phyloP scores from a whole-genome alignment of 2,888 invertebrate species.

The Hololepta plana region DNA sequence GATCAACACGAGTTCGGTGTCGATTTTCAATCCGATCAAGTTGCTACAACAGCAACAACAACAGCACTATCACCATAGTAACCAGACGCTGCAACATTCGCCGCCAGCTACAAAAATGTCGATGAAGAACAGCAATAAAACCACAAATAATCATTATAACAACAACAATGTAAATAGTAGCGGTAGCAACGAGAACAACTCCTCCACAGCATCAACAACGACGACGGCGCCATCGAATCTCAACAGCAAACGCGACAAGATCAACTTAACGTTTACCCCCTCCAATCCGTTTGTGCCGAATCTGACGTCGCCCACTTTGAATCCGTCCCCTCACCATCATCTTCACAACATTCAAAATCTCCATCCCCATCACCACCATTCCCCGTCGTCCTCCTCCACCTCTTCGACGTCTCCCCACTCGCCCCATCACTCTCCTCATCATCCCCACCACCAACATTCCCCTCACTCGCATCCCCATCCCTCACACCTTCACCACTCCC shows the following conservation, averaged over 20 bases:
- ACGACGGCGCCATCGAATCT: constrained; percentile 4
- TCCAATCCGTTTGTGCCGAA: constrained; percentile 28
- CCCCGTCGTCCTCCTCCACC: too few species aligned
- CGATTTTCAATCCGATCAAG: constrained; percentile 27
- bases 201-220: constrained; percentile 12
- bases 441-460: too few species aligned
- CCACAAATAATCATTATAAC: constrained; percentile 5
- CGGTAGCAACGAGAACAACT: constrained; percentile 7
- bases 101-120: constrained; percentile 12
- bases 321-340: too few species aligned
- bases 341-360: too few species aligned
- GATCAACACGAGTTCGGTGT: constrained; percentile 27
- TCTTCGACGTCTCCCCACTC: too few species aligned
- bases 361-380: too few species aligned
- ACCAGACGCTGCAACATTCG: constrained; percentile 13
- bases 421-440: too few species aligned
- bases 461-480: too few species aligned
- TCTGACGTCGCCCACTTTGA: constrained; percentile 22
- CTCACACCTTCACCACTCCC: too few species aligned
- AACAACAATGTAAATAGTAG: too few species aligned
- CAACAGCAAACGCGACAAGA: constrained; percentile 16
- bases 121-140: constrained; percentile 3
- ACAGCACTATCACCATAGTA: too few species aligned
- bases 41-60: too few species aligned
- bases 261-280: constrained; percentile 24